Conservation (phyloP, 2,797 vertebrate genomes). For the Dicrostonyx torquatus region DNA sequence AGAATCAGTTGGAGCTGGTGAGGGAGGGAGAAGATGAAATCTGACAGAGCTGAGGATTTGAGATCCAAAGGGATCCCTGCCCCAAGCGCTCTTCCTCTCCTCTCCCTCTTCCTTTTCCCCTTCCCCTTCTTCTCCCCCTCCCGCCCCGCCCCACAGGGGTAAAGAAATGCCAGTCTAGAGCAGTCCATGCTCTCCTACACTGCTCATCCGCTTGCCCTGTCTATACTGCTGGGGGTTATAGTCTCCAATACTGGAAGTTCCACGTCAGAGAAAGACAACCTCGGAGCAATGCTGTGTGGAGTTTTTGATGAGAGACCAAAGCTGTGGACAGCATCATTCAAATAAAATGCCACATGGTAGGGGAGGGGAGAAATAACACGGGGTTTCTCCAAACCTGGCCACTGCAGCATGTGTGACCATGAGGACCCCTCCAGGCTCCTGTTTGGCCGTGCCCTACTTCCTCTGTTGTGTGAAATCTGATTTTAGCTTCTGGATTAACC, state of each 20-base stretch:
- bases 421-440: neutral
- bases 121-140: rapidly evolving
- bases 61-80: rapidly evolving
- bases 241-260: neutral
- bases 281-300: rapidly evolving
- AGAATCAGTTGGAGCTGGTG: neutral
- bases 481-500: neutral
- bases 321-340: neutral
- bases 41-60: neutral
- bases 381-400: neutral
- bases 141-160: neutral
- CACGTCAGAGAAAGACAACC: rapidly evolving
- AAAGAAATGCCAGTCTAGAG: neutral
- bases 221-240: neutral
- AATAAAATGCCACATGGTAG: neutral
- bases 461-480: neutral
- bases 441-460: neutral
- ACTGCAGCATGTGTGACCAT: neutral
- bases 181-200: rapidly evolving
- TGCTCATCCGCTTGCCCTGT: too few relatives aligned
- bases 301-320: neutral
- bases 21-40: neutral
- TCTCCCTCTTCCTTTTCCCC: neutral
- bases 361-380: neutral
- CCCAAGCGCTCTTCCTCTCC: neutral